phyloP scores from a whole-genome alignment of 2,888 invertebrate genomes.

The Cosmopolites sordidus region DNA sequence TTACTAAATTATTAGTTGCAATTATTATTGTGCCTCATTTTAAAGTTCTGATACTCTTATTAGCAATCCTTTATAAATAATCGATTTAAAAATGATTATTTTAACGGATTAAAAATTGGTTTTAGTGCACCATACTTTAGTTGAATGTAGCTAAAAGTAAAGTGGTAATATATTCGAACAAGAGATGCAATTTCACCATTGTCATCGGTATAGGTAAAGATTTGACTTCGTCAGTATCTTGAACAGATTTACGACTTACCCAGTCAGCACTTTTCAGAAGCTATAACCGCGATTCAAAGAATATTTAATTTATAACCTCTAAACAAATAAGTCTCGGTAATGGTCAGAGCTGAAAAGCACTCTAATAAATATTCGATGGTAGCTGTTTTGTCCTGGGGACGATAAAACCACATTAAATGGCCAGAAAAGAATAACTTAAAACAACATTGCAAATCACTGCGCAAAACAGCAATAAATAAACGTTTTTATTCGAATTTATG shows the following conservation, averaged over 20 bases:
- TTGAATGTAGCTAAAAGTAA: too few relatives aligned
- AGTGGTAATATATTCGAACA: too few relatives aligned
- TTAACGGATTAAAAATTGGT: too few relatives aligned
- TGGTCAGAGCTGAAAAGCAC: neutral
- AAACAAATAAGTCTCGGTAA: neutral
- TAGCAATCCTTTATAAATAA: too few relatives aligned
- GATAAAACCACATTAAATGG: neutral
- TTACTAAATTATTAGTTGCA: too few relatives aligned
- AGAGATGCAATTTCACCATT: too few relatives aligned
- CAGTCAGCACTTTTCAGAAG: constrained; percentile 1
- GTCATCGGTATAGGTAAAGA: too few relatives aligned
- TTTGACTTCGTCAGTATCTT: too few relatives aligned
- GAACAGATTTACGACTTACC: neutral
- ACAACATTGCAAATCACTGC: constrained; percentile 1
- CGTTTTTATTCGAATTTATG: neutral
- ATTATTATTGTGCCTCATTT: too few relatives aligned
- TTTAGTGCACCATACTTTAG: too few relatives aligned
- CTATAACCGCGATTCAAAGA: constrained; percentile 2
- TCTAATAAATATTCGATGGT: constrained; percentile 1
- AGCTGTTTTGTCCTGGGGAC: neutral
- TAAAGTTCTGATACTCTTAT: too few relatives aligned
- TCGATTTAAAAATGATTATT: too few relatives aligned
- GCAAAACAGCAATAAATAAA: neutral
- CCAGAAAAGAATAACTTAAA: neutral
- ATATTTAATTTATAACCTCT: neutral